These are phyloP conservation scores for Pelecanus crispus DNA, from an alignment of 2,113 vertebrate genomes.

Conservation along the genomic window DNA sequence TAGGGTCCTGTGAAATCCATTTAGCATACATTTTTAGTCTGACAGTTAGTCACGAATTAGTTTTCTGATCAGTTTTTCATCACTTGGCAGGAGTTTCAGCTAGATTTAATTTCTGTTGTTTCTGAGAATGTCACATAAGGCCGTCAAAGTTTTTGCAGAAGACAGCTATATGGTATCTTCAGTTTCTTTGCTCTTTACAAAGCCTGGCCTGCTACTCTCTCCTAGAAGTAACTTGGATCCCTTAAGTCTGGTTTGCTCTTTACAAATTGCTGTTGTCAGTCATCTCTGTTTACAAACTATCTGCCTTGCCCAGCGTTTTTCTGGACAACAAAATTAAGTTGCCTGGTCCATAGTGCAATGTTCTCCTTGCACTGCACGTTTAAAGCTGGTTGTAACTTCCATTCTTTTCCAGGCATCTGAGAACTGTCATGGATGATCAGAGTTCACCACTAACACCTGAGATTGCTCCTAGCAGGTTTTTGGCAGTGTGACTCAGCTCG, in stretches of 20 bases:
- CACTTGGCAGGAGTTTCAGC: not conserved
- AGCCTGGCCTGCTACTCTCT: not conserved
- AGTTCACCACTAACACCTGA: fast-evolving
- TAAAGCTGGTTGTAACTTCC: too few species aligned
- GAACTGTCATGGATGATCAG: fast-evolving
- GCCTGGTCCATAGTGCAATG: fast-evolving
- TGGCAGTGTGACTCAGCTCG: not conserved
- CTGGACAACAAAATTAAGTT: not conserved
- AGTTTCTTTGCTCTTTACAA: not conserved
- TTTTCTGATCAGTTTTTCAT: not conserved
- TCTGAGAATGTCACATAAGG: not conserved
- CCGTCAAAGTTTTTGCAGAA: not conserved
- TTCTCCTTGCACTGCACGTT: fast-evolving
- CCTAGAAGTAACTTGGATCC: not conserved
- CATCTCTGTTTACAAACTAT: not conserved
- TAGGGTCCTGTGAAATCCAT: not conserved
- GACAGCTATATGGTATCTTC: not conserved
- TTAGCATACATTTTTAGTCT: not conserved
- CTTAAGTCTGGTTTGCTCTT: not conserved
- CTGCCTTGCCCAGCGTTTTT: not conserved
- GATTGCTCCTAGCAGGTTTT: not conserved
- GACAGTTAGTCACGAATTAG: not conserved
- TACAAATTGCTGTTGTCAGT: too few species aligned
- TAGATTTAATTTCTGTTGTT: not conserved
- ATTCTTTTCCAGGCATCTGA: not conserved